Evolutionary conservation across 2,113 vertebrate species (phyloP).

Genomic region (Zosterops japonicus): DNA sequence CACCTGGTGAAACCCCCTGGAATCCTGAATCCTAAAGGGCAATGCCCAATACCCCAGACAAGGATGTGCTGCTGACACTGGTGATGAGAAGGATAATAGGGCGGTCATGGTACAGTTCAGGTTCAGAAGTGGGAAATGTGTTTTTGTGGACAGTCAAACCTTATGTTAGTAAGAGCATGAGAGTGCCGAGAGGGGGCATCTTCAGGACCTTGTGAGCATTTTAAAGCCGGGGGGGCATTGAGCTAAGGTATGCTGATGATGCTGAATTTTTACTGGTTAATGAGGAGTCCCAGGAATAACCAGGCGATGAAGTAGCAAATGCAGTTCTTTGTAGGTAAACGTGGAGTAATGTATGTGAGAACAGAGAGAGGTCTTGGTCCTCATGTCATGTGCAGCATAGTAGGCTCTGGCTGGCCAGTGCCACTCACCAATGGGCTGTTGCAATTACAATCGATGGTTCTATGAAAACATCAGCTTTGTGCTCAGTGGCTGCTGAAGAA

Average conservation of each 20-base stretch:
- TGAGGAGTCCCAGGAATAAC: neutral
- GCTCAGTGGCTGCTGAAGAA: neutral
- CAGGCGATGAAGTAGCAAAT: neutral
- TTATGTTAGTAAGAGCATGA: neutral
- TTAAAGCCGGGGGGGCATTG: neutral
- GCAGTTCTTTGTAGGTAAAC: neutral
- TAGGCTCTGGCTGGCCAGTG: neutral
- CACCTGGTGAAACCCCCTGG: neutral
- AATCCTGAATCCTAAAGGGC: neutral
- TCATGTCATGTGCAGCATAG: neutral
- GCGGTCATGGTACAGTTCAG: fast-evolving
- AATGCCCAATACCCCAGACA: neutral
- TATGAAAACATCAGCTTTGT: neutral
- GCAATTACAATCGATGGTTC: neutral
- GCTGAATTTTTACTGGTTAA: neutral
- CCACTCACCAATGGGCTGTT: neutral
- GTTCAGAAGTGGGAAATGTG: neutral
- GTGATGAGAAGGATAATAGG: neutral
- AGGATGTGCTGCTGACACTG: neutral
- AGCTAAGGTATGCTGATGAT: neutral
- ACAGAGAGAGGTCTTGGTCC: neutral
- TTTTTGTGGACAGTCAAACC: neutral
- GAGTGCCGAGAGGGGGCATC: neutral
- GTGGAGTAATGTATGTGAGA: neutral
- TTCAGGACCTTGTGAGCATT: neutral